phyloP scores from a whole-genome alignment of 2,888 invertebrate species.

The Lochmaea crataegi region DNA sequence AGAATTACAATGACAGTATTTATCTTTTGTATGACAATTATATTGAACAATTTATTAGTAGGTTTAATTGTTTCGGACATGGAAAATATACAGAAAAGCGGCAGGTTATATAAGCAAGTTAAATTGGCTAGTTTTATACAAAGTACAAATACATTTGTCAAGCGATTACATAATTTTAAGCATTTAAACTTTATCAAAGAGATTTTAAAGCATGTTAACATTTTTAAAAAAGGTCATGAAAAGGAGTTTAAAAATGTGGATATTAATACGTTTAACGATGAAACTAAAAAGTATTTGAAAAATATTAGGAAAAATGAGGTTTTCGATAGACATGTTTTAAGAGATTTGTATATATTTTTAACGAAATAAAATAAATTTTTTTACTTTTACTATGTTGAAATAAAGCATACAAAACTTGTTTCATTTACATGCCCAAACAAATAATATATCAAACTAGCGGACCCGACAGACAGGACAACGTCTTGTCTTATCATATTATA shows the following conservation, averaged over 20 bases:
- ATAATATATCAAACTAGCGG: no score
- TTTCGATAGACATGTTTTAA: constrained; percentile 30
- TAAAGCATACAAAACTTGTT: no score
- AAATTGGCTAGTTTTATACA: constrained; percentile 50
- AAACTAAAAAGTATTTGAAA: constrained; percentile 41
- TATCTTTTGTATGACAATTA: constrained; percentile 53
- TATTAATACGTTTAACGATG: constrained; percentile 43
- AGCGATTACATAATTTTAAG: constrained; percentile 41
- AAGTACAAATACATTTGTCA: constrained; percentile 45
- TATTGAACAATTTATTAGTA: constrained; percentile 52
- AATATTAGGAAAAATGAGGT: constrained; percentile 38
- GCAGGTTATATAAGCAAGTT: constrained; percentile 48
- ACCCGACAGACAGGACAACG: no score
- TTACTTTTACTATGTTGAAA: no score
- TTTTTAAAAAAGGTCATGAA: constrained; percentile 39
- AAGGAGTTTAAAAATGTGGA: constrained; percentile 38
- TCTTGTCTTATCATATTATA: no score
- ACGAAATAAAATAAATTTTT: neutral
- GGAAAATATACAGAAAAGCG: constrained; percentile 48
- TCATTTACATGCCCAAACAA: no score
- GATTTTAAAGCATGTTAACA: constrained; percentile 34
- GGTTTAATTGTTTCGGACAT: constrained; percentile 54
- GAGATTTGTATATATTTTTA: constrained; percentile 24
- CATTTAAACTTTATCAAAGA: constrained; percentile 30
- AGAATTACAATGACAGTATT: constrained; percentile 50